A percentile compares a stretch with the other conserved stretches of the same genome.
phyloP scores from a whole-genome alignment of 1,140 invertebrate species.

The Phortica variegata region DNA sequence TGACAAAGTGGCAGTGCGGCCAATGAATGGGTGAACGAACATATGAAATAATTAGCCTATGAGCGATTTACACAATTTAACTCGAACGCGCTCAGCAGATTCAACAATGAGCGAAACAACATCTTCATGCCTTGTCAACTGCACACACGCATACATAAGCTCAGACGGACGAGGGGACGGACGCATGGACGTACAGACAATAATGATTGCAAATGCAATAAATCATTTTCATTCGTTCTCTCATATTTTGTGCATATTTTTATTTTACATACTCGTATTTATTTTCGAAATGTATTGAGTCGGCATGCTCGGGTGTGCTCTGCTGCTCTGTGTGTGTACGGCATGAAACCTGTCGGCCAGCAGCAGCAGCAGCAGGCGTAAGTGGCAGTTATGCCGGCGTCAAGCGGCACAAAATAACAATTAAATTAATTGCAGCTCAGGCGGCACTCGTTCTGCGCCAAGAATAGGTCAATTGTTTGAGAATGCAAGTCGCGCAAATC shows the following conservation, averaged over 20 bases:
- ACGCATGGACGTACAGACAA: constrained; percentile 7
- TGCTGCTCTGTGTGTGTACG: constrained; percentile 5
- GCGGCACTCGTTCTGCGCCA: too few relatives aligned
- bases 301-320: neutral
- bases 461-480: too few relatives aligned
- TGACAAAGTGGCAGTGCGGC: too few relatives aligned
- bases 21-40: constrained; percentile 13
- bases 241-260: constrained; percentile 47
- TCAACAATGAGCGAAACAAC: constrained; percentile 13
- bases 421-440: constrained; percentile 43
- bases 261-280: constrained; percentile 35
- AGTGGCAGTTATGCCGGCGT: constrained; percentile 36
- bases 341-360: too few relatives aligned
- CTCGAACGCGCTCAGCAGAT: constrained; percentile 32
- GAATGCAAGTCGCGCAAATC: too few relatives aligned
- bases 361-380: too few relatives aligned
- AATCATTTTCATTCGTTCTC: constrained; percentile 37
- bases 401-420: constrained; percentile 44
- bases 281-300: constrained; percentile 12
- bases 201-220: constrained; percentile 34
- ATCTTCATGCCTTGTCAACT: constrained; percentile 2
- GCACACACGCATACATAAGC: constrained; percentile 8
- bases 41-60: constrained; percentile 52
- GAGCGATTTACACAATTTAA: constrained; percentile 28
- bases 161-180: neutral